Conservation (phyloP, 2,113 vertebrate genomes). For the Semnornis frantzii region DNA sequence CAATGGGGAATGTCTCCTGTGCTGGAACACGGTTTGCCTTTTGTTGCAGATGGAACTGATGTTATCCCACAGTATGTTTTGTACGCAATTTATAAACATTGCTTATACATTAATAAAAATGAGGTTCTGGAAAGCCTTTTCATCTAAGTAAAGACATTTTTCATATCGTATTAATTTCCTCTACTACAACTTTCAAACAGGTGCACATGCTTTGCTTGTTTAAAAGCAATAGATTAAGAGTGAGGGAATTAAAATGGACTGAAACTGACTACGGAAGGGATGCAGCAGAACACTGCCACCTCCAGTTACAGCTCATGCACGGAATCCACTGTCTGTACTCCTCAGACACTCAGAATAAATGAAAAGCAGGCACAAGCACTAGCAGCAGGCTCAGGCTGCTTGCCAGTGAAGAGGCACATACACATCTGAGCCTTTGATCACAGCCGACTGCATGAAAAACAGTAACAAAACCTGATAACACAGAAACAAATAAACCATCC, state of each 20-base stretch:
- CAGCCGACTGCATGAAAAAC: background rate
- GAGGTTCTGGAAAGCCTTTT: slow-evolving; percentile 57
- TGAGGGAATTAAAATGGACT: slow-evolving; percentile 53
- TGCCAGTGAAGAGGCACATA: background rate
- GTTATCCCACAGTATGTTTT: background rate
- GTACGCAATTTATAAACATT: slow-evolving; percentile 50
- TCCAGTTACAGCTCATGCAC: slow-evolving; percentile 62
- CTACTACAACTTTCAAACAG: slow-evolving; percentile 44
- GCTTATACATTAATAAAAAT: slow-evolving; percentile 50
- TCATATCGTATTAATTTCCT: slow-evolving; percentile 63
- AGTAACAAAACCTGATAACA: background rate
- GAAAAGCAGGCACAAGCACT: slow-evolving; percentile 1
- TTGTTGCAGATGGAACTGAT: slow-evolving; percentile 15
- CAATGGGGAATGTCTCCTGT: background rate
- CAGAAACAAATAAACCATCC: background rate
- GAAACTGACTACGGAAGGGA: slow-evolving; percentile 43
- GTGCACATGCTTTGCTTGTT: slow-evolving; percentile 43
- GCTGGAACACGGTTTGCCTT: slow-evolving; percentile 20
- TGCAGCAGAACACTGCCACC: slow-evolving; percentile 72
- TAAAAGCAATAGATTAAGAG: slow-evolving; percentile 61
- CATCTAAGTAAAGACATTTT: slow-evolving; percentile 69
- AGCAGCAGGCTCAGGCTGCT: background rate
- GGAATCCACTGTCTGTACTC: background rate
- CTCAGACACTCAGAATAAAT: background rate
- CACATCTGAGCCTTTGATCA: background rate